Conservation (phyloP, 35 echinoderm and acorn worm genomes). For the Lytechinus variegatus region DNA sequence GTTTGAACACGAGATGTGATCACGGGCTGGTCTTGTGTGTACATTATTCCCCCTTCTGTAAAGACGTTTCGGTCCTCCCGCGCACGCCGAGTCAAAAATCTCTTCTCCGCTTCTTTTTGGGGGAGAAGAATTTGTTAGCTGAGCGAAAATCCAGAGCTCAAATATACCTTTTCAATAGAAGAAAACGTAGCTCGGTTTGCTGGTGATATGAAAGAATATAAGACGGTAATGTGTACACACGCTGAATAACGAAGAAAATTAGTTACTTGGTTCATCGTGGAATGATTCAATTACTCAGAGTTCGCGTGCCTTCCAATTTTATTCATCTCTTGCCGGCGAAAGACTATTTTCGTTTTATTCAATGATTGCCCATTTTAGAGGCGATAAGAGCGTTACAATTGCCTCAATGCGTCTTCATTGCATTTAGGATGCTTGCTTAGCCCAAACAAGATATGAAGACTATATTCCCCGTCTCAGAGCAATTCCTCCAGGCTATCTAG, state of each 20-base stretch:
- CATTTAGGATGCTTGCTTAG: neutral
- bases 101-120: neutral
- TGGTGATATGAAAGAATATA: neutral
- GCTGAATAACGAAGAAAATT: conserved; percentile 24
- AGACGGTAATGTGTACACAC: conserved; percentile 23
- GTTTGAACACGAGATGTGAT: conserved; percentile 11
- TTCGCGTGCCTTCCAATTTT: conserved; percentile 26
- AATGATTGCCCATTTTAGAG: conserved; percentile 24
- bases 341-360: neutral
- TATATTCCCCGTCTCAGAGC: neutral
- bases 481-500: conserved; percentile 37
- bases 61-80: neutral
- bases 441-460: conserved; percentile 34
- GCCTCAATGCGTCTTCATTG: conserved; percentile 26
- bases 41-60: neutral
- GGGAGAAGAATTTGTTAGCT: neutral
- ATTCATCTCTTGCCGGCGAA: neutral
- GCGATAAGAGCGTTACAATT: conserved; percentile 30
- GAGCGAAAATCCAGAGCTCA: neutral
- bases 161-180: neutral
- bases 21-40: conserved; percentile 7
- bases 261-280: conserved; percentile 20
- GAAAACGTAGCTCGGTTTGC: neutral
- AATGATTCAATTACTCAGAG: conserved; percentile 30
- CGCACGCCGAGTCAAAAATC: conserved; percentile 8